Base-by-base conservation (phyloP, 2,797 vertebrate genomes). In the Protosalanx chinensis region DNA sequence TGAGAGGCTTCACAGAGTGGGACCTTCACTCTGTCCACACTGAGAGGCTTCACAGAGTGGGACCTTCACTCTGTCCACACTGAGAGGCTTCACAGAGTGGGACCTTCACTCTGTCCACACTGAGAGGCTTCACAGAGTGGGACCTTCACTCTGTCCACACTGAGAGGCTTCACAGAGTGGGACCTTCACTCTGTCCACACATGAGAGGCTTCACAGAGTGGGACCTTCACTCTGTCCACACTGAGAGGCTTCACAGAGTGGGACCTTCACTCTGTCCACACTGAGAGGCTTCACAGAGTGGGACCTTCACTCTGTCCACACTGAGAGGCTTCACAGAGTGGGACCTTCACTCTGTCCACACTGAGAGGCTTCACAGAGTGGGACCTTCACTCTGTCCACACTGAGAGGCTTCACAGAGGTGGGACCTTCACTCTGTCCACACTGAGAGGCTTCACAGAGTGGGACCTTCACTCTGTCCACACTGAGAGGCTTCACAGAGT, bases 321-420 rank as follows among this genome's bases (percentile, higher is more conserved):
- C n/a, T n/a, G 72, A 67, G 75, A 81, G 57, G 62, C 66, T 73
- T 76, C 81, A 78, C 81, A 83, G 82, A 81, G 79, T 72, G 23
- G 23, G 23, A 27, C 23, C 23, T 27, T 27, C 75, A 82, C 85
- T 82, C 81, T 81, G 84, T 78, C 69, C n/a, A n/a, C n/a, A n/a
- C n/a, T n/a, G 72, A 67, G 75, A 81, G 57, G 62, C 66, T 73
- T 76, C 81, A 78, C 81, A 83, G 82, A 81, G 79, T 72, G 23
- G 23, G 23, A 27, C 23, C 23, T 27, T 27, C 75, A 82, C 85
- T 82, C 81, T 81, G 84, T 78, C 69, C n/a, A n/a, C n/a, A n/a
- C n/a, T n/a, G 72, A 67, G 75, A 81, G 57, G 62, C 66, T 73
- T 76, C 81, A 78, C 81, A 83, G 82, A 81, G 79, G n/a, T 72